These are phyloP conservation scores for Calameuta pallipes DNA, from an alignment of 2,888 invertebrate genomes.

Conservation along the genomic window DNA sequence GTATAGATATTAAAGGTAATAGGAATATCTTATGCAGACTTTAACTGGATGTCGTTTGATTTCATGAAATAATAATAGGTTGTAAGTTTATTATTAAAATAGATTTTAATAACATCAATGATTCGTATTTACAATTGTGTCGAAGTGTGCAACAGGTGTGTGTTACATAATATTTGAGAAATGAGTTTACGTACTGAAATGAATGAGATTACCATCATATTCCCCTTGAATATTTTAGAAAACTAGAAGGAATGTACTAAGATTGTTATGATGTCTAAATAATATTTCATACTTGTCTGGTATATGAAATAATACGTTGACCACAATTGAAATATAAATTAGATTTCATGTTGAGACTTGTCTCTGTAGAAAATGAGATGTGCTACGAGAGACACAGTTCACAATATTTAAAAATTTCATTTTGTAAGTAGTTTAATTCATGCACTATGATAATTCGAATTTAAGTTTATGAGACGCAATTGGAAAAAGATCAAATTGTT, in stretches of 20 bases:
- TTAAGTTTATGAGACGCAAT: too few species aligned
- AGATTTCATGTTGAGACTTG: neutral
- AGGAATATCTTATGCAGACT: neutral
- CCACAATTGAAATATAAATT: neutral
- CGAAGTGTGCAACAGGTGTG: neutral
- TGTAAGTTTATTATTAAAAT: neutral
- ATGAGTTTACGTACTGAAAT: neutral
- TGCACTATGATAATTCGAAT: neutral
- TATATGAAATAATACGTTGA: neutral
- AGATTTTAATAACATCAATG: conserved; percentile 8
- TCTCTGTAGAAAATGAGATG: neutral
- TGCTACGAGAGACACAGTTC: neutral
- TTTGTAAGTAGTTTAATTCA: neutral
- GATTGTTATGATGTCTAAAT: neutral
- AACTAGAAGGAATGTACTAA: neutral
- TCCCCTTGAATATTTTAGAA: neutral
- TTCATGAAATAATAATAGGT: neutral
- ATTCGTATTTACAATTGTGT: conserved; percentile 5
- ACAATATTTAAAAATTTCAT: neutral
- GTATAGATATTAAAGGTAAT: neutral
- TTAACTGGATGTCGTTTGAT: neutral
- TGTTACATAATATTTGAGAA: neutral
- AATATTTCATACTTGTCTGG: neutral
- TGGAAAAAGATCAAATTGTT: neutral
- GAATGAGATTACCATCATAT: neutral